Conservation (phyloP, 2,113 vertebrate species). For the Lycaon pictus region DNA sequence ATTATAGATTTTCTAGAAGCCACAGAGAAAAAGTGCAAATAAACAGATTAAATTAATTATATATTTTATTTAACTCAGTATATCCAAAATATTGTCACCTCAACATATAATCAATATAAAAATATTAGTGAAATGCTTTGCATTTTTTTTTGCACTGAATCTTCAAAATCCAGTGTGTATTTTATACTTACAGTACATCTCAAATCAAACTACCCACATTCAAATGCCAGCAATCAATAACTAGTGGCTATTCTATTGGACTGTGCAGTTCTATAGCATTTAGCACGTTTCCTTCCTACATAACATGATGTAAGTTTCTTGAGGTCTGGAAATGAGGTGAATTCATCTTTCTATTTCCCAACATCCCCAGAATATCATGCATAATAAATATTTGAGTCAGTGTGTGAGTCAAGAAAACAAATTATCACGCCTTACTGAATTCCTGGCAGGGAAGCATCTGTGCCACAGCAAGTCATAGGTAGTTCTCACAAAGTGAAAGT, state of each 20-base stretch:
- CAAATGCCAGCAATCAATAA: not conserved
- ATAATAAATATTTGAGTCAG: slow-evolving; percentile 13
- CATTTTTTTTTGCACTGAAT: not conserved
- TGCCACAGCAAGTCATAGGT: not conserved
- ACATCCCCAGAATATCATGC: not conserved
- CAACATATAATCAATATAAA: not conserved
- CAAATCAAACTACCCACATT: not conserved
- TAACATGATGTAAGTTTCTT: not conserved
- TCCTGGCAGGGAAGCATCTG: not conserved
- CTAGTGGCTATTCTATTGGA: not conserved
- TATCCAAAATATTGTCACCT: not conserved
- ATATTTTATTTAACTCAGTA: not conserved
- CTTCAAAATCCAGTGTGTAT: not conserved
- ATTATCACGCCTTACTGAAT: not conserved
- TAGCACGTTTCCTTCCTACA: not conserved
- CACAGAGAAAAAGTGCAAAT: not conserved
- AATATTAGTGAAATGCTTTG: slow-evolving; percentile 21
- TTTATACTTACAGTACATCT: not conserved
- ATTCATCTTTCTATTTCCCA: not conserved
- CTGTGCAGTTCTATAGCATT: not conserved
- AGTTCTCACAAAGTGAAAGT: not conserved
- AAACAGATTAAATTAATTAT: not conserved
- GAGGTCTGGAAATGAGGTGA: slow-evolving; percentile 24
- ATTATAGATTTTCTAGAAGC: not conserved
- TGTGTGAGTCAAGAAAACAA: slow-evolving; percentile 2